phyloP scores from a whole-genome alignment of 2,888 invertebrate species.

The Stegophylla sp. region DNA sequence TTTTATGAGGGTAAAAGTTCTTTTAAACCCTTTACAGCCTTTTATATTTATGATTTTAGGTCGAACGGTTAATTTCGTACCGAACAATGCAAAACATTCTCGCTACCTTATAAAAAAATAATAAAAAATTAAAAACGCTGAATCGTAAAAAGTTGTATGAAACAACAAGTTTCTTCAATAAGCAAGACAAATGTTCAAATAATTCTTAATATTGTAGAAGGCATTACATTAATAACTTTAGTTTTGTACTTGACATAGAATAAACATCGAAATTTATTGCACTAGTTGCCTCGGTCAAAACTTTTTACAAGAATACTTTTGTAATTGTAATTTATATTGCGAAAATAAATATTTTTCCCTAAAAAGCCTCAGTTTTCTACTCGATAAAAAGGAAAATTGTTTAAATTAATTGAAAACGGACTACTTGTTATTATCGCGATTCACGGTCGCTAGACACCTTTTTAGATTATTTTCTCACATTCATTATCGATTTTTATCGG shows the following conservation, averaged over 20 bases:
- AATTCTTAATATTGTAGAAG: constrained; percentile 53
- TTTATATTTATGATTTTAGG: background rate
- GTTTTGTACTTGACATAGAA: constrained; percentile 43
- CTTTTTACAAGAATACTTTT: constrained; percentile 32
- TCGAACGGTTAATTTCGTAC: background rate
- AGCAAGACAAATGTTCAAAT: constrained; percentile 42
- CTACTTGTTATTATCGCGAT: too few species aligned
- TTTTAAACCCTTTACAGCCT: background rate
- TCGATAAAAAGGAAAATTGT: background rate
- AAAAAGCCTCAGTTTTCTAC: background rate
- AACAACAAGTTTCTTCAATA: constrained; percentile 34
- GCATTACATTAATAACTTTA: constrained; percentile 51
- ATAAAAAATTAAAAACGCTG: background rate
- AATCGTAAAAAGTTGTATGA: background rate
- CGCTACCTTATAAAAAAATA: background rate
- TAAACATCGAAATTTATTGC: constrained; percentile 49
- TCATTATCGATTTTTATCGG: too few species aligned
- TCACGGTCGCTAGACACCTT: too few species aligned
- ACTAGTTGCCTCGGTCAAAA: constrained; percentile 36
- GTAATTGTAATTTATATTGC: constrained; percentile 48
- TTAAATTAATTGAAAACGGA: too few species aligned
- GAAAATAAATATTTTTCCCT: constrained; percentile 25
- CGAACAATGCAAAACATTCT: background rate
- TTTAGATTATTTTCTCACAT: too few species aligned
- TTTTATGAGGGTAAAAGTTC: too few species aligned